Conservation (phyloP, 2,113 vertebrate species). For the Pogonocichla stellata region DNA sequence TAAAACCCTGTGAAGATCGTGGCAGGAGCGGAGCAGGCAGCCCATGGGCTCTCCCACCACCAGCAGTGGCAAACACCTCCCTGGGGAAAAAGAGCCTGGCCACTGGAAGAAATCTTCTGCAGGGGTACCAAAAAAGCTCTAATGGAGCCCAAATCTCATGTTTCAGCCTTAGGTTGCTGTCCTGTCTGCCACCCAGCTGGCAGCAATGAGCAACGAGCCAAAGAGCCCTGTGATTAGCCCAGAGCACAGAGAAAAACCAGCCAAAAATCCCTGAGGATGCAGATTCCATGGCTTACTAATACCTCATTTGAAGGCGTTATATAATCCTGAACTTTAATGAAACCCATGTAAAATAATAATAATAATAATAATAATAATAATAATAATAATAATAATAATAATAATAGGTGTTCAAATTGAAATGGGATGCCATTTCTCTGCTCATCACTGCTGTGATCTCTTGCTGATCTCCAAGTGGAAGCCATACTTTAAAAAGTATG, state of each 20-base stretch:
- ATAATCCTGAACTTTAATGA: neutral
- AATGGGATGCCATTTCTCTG: neutral
- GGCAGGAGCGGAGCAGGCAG: neutral
- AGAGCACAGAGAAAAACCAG: neutral
- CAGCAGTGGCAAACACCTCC: neutral
- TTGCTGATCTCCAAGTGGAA: neutral
- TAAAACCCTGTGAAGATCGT: neutral
- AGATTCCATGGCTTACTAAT: neutral
- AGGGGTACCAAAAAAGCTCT: neutral
- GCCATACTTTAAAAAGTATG: neutral
- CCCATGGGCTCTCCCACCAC: neutral
- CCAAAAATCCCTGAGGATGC: neutral
- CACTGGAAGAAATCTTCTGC: neutral
- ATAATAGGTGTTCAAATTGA: neutral
- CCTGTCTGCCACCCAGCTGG: neutral
- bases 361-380: neutral
- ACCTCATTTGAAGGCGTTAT: neutral
- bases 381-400: neutral
- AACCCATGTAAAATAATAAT: neutral
- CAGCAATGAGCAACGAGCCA: neutral
- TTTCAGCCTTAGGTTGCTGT: neutral
- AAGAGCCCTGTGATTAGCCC: rapidly evolving
- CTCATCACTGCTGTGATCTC: neutral
- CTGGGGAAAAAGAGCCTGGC: neutral
- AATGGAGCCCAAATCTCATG: neutral